Evolutionary conservation across 2,797 vertebrate species (phyloP).

Genomic region (Alcedo atthis): DNA sequence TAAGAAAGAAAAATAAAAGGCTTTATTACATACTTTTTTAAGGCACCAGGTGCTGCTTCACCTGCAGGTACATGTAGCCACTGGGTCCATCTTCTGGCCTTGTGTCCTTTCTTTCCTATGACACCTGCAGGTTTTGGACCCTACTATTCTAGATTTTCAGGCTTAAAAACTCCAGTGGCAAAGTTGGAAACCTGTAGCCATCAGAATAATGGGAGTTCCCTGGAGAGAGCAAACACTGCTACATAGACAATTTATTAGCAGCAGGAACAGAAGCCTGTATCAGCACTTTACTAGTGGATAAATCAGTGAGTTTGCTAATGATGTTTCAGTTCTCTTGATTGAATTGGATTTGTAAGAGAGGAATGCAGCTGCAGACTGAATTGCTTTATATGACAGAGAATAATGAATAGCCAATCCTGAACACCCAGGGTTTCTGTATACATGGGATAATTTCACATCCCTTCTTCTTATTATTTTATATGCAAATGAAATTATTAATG

Average conservation of each 20-base stretch:
- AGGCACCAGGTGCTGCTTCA: neutral
- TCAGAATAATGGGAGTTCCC: conserved; percentile 38
- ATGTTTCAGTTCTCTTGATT: conserved; percentile 60
- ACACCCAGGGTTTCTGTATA: conserved; percentile 28
- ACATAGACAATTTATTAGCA: conserved; percentile 51
- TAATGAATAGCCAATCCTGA: conserved; percentile 49
- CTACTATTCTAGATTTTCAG: neutral
- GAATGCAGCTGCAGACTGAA: conserved; percentile 67
- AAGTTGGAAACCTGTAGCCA: conserved; percentile 24
- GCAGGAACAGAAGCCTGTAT: conserved; percentile 44
- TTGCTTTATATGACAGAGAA: conserved; percentile 54
- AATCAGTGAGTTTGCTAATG: conserved; percentile 59
- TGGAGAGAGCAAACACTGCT: neutral
- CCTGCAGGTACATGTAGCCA: neutral
- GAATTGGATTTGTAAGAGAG: conserved; percentile 60
- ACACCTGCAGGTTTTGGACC: neutral
- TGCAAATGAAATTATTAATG: conserved; percentile 56
- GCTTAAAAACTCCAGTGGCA: neutral
- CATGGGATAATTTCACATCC: conserved; percentile 29
- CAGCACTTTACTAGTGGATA: conserved; percentile 58
- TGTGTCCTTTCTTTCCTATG: neutral
- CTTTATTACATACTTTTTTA: neutral
- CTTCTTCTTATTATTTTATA: conserved; percentile 57
- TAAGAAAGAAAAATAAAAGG: neutral
- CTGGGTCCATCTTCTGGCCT: too few species aligned